Evolutionary conservation across 2,888 invertebrate genomes (phyloP), one percentile per base, ranked within the genome.

Genomic region (Drosophila subquinaria): DNA sequence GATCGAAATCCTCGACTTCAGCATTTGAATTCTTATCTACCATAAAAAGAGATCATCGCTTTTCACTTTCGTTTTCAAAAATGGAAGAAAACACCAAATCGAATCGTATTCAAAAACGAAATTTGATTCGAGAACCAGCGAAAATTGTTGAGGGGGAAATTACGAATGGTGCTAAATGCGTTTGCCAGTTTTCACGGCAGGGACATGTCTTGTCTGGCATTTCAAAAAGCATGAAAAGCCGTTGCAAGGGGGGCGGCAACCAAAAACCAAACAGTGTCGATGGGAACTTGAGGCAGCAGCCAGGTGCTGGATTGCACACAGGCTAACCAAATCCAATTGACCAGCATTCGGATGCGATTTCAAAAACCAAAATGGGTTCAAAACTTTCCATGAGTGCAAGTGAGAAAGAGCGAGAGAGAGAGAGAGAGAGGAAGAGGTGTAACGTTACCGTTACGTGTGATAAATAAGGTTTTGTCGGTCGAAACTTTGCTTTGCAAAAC

Each of bases 291-390:
- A 57, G 64, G 59, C 27, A 51, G 63, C 57, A 36, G 30, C 65
- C 65, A 59, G 59, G 60, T 66, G 73, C 68, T 23, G 56, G 55
- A 68, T 60, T 57, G 62, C 69, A 70, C 48, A 66, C 69, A 27
- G 71, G 61, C 74, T 68, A 76, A 76, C 83, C 82, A 76, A 88
- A 88, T 88, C 83, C 83, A 88, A 88, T 86, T 86, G 86, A 76
- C 83, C 84, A 80, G 71, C 83, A 76, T 74, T 86, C 77, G 85
- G 72, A 84, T 84, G 74, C 74, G 86, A 83, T 82, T 85, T 83
- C 70, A 79, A 69, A 80, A 88, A 88, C 76, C 88, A 64, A 77
- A 77, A 66, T 77, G 57, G 63, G 50, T 73, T 61, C 47, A 61
- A 72, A 79, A 71, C 64, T 73, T 76, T 69, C 51, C 51, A 45